Conservation (phyloP, 2,797 vertebrate genomes). For the Merluccius polli region DNA sequence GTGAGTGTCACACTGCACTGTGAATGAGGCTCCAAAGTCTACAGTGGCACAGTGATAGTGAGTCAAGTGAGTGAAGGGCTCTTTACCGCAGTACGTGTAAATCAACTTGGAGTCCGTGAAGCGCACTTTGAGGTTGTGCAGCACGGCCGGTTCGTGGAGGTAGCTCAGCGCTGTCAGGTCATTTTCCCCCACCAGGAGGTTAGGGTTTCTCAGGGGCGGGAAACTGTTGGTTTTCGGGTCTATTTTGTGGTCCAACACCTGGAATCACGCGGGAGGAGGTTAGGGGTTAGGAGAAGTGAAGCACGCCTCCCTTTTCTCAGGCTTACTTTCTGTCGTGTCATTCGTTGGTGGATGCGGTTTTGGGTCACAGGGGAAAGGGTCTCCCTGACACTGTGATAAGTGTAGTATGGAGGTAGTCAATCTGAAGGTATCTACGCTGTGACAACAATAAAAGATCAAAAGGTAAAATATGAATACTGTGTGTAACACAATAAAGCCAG, state of each 20-base stretch:
- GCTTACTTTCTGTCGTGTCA: background rate
- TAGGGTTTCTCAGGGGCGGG: constrained; percentile 89
- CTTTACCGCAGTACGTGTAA: constrained; percentile 97
- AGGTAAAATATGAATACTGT: background rate
- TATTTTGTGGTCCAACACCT: constrained; percentile 83
- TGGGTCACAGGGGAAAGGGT: no score
- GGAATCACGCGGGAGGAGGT: constrained; percentile 34
- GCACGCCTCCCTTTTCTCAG: background rate
- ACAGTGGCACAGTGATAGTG: constrained; percentile 46
- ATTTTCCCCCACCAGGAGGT: constrained; percentile 95
- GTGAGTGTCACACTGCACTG: constrained; percentile 35
- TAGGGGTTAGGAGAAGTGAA: background rate
- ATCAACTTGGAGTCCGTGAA: constrained; percentile 94
- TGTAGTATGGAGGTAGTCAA: no score
- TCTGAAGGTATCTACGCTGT: no score
- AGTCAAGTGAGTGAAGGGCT: constrained; percentile 42
- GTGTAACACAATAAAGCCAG: no score
- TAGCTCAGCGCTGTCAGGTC: constrained; percentile 97
- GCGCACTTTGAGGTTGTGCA: constrained; percentile 94
- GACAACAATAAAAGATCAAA: background rate
- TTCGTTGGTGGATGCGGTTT: no score
- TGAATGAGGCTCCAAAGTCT: constrained; percentile 68
- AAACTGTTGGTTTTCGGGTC: constrained; percentile 76
- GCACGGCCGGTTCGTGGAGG: constrained; percentile 92
- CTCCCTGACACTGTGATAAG: no score